Evolutionary conservation across 1,140 invertebrate genomes (phyloP).

Genomic region (Chelonus insularis): DNA sequence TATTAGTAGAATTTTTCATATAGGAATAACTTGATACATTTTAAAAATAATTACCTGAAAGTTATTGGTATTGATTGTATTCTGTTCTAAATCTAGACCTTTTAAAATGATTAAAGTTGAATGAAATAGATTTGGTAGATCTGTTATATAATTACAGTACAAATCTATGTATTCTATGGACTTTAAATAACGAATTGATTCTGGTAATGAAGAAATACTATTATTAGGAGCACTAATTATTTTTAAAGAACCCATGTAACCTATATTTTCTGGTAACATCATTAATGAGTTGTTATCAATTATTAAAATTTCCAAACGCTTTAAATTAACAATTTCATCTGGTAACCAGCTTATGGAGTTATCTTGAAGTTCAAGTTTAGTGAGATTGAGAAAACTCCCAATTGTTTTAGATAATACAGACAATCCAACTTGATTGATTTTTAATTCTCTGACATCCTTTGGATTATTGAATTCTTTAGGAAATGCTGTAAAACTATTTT

Average conservation of each 20-base stretch:
- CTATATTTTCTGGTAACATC: slow-evolving; percentile 37
- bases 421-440: slow-evolving; percentile 26
- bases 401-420: slow-evolving; percentile 27
- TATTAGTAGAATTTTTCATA: neutral
- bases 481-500: slow-evolving; percentile 2
- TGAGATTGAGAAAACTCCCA: slow-evolving; percentile 34
- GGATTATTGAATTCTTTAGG: slow-evolving; percentile 32
- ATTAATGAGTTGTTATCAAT: slow-evolving; percentile 31
- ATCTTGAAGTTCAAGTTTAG: slow-evolving; percentile 30
- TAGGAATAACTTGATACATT: neutral
- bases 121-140: slow-evolving; percentile 22
- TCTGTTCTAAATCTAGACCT: slow-evolving; percentile 43
- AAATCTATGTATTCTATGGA: slow-evolving; percentile 40
- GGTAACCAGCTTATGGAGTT: slow-evolving; percentile 40
- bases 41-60: slow-evolving; percentile 7
- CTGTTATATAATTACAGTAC: slow-evolving; percentile 40
- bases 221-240: slow-evolving; percentile 35
- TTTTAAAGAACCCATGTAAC: slow-evolving; percentile 27
- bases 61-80: slow-evolving; percentile 30
- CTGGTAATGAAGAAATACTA: slow-evolving; percentile 35
- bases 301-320: slow-evolving; percentile 33
- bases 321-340: slow-evolving; percentile 37
- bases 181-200: slow-evolving; percentile 31
- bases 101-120: slow-evolving; percentile 27
- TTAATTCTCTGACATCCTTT: slow-evolving; percentile 29